Evolutionary conservation across 2,888 invertebrate genomes (phyloP), one percentile per base, ranked within the genome.

Genomic region (Eilema griseolum): DNA sequence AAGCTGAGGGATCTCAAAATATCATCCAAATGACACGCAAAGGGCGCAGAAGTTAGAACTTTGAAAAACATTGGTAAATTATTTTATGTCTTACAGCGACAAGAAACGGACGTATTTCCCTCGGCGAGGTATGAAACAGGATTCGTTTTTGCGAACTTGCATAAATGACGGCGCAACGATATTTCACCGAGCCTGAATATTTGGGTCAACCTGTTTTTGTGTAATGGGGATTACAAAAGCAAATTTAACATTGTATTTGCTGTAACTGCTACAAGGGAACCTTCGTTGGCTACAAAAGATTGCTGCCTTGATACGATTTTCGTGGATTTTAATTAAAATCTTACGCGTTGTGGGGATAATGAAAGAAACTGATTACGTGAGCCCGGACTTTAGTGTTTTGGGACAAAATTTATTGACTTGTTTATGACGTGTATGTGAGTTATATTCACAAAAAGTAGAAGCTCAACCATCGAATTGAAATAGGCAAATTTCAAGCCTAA

Each of bases 141-240:
- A 91, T 92, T 93, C 90, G 92, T 92, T 93, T 94, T 93, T 93
- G 93, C 91, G 88, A 93, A 92, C 91, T 94, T 93, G 93, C 93
- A 93, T 91, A 93, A 93, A 94, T 91, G 92, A 92, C 90, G 88
- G 86, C 89, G 89, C 90, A 89, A 89, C 93, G 89, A 93, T 95
- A 93, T 94, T 93, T 93, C 89, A 93, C 91, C 88, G 86, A 88
- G 88, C 86, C 87, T 88, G 90, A 90, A 92, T 92, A 95, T 95
- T 95, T 92, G 92, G 95, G 95, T 94, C 94, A 94, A 93, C 92
- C 91, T 94, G 94, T 93, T 94, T 94, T 95, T 95, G 92, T 92
- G 90, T 93, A 93, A 93, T 92, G 87, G 89, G 90, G 89, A 93
- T 93, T 92, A 93, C 92, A 92, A 90, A 93, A 93, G 93, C 91